Evolutionary conservation across 1,140 invertebrate genomes (phyloP), one percentile per base, ranked within the genome.

Genomic region (Acyrthosiphon pisum): DNA sequence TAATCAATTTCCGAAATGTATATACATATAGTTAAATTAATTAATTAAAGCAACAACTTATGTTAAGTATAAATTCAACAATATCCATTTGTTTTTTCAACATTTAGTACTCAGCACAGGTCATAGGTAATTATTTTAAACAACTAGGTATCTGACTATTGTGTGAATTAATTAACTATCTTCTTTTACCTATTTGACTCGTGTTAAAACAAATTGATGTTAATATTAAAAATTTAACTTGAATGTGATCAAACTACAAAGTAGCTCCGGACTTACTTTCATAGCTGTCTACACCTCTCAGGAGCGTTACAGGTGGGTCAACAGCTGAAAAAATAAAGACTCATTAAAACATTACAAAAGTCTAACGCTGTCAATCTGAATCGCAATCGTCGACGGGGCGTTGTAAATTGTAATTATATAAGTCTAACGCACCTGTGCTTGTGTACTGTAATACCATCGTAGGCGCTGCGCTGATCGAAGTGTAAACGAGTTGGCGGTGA

Each of bases 361-460:
- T 18, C 18, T n/a, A 46, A 56, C 4, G 14, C 4, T 14, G 30
- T 35, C 11, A 0, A 50, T 1, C 8, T 20, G 1, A 76, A 91
- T 11, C 2, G 20, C 3, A 37, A 7, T 90, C 23, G 14, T 48
- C 30, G 86, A 3, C 20, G 6, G 22, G 1, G 4, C 2, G 14
- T 35, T 35, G 30, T 30, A 46, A 46, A 6, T 35, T 35, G 30
- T 30, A 46, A 46, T 60, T 30, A 14, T 60, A 11, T 37, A 48
- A 22, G 41, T 22, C n/a, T 22, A 22, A 26, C 56, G 14, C 3
- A 93, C 91, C 91, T 37, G 91, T 56, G 20, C 91, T 93, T 0
- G 81, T 93, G 35, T 93, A 93, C 35, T 84, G 81, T n/a, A 93
- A 86, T 22, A 93, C 91, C 91, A 93, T 93, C n/a, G 30, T 76